Base-by-base conservation (phyloP, 2,113 vertebrate genomes). In the Typhlomys cinereus region DNA sequence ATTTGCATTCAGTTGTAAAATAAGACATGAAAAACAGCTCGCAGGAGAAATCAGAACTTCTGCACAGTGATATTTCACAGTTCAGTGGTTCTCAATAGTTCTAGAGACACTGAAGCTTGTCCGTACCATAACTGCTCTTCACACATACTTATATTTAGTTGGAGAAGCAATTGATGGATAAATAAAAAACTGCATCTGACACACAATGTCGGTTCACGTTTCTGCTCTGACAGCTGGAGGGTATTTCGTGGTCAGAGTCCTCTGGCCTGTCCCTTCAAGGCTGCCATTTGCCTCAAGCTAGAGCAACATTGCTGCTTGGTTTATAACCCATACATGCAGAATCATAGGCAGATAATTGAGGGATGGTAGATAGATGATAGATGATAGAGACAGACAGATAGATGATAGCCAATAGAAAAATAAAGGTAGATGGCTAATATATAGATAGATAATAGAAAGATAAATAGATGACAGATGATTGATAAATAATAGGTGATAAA, bases 1-100 rank as follows among this genome's bases (percentile, higher is more conserved):
- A 88, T 97, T 97, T 97, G 96, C 97, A 96, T 96, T 88, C 62
- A 48, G 92, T 88, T 92, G 95, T 96, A 96, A 96, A 97, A 97
- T 96, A 97, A 97, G 75, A 94, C 94, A 96, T 96, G 95, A 95
- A 96, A 96, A 96, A 75, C 66, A 94, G 41, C 91, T 82, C 87
- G 67, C 21, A 2, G 73, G 89, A 94, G 83, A 95, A 96, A 96
- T 96, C 90, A 88, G 92, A 91, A 87, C 74, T 94, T 93, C 84
- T 93, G 79, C 93, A 88, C 74, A 85, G 69, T 69, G 76, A 87
- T 91, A 92, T 94, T 95, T 89, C 79, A 90, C 78, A 92, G 57
- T 70, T 91, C 87, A 76, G 15, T 67, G 48, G 91, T 66, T 89
- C 91, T 80, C 71, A 82, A 95, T 94, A 70, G 91, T 93, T 90